phyloP scores from a whole-genome alignment of 35 echinoderm and acorn worm genomes.

The Lytechinus variegatus region DNA sequence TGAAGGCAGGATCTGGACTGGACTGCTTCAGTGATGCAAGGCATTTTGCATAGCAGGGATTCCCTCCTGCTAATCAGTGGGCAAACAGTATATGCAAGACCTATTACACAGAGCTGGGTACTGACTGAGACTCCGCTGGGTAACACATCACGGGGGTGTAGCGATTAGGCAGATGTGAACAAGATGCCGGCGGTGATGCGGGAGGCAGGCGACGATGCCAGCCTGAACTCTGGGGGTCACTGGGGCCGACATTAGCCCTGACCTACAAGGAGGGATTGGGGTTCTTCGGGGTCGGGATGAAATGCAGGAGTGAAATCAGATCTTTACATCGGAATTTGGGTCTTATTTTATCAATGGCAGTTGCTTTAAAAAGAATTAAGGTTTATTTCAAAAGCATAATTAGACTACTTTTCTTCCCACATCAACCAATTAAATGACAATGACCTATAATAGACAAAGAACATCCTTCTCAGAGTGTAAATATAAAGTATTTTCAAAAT shows the following conservation, averaged over 20 bases:
- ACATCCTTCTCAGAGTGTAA: no score
- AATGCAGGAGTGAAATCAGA: background rate
- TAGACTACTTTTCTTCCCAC: no score
- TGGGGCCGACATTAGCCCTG: background rate
- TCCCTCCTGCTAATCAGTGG: background rate
- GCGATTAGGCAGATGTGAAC: background rate
- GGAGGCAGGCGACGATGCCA: background rate
- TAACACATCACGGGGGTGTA: background rate
- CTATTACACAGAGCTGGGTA: background rate
- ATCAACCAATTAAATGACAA: no score
- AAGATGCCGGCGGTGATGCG: background rate
- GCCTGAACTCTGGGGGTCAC: background rate
- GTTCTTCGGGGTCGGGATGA: background rate
- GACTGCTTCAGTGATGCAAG: background rate
- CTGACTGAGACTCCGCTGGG: background rate
- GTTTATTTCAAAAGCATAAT: background rate
- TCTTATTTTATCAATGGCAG: background rate
- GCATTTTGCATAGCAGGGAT: conserved; percentile 4
- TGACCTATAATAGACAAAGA: no score
- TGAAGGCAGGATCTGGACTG: background rate
- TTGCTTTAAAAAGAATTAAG: background rate
- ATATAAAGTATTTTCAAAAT: no score
- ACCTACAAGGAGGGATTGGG: background rate
- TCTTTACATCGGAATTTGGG: background rate
- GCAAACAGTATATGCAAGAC: background rate